Evolutionary conservation across 2,113 vertebrate genomes (phyloP).

Genomic region (Saccopteryx leptura): DNA sequence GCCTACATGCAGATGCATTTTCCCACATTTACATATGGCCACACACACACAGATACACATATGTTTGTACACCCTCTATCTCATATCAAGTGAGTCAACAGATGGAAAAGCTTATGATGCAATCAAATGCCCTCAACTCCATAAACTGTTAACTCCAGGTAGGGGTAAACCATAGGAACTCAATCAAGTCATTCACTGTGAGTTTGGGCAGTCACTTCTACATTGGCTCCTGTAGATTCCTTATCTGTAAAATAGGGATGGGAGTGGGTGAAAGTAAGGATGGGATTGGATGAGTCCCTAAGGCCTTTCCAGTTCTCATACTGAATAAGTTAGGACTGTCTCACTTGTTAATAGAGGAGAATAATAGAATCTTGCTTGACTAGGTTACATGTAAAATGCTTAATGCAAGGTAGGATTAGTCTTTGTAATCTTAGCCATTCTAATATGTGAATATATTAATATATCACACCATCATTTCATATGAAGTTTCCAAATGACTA

Average conservation of each 20-base stretch:
- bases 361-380: not conserved
- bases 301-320: not conserved
- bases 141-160: not conserved
- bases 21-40: not conserved
- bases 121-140: not conserved
- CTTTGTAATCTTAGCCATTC: not conserved
- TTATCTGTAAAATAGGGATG: not conserved
- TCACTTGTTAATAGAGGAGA: not conserved
- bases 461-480: not conserved
- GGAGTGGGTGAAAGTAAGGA: not conserved
- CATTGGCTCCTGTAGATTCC: not conserved
- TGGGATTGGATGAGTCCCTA: not conserved
- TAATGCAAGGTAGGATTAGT: not conserved
- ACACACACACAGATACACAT: not conserved
- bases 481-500: not conserved
- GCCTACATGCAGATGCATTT: not conserved
- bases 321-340: not conserved
- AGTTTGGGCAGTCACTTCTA: not conserved
- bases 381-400: not conserved
- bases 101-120: not conserved
- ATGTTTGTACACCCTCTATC: not conserved
- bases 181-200: not conserved
- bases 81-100: not conserved
- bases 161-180: not conserved
- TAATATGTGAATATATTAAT: not conserved